These are phyloP conservation scores for Ametastegia equiseti DNA, from an alignment of 2,888 invertebrate species.

Conservation along the genomic window DNA sequence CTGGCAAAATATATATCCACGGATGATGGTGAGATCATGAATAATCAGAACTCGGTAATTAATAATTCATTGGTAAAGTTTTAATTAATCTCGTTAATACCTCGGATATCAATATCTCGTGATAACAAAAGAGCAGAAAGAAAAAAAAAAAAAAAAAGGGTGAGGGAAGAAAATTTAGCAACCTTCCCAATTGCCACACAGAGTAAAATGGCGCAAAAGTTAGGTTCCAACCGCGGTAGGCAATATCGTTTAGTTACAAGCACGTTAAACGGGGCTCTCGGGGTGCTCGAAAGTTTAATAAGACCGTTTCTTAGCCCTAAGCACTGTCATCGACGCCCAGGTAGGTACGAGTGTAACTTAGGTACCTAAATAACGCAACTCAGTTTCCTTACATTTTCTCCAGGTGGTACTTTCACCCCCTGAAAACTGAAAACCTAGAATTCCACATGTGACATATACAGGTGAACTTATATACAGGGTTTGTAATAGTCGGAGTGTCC, in stretches of 20 bases:
- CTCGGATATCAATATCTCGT: neutral
- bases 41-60: no score
- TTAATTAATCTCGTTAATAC: neutral
- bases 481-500: neutral
- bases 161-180: no score
- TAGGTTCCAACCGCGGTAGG: conserved; percentile 4
- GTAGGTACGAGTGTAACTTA: neutral
- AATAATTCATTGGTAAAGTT: neutral
- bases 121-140: no score
- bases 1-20: neutral
- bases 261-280: conserved; percentile 23
- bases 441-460: neutral
- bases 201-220: neutral
- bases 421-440: no score
- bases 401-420: neutral
- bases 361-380: neutral
- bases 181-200: no score
- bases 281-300: conserved; percentile 40
- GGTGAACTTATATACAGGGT: no score
- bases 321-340: conserved; percentile 37
- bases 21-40: neutral
- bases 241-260: conserved; percentile 44
- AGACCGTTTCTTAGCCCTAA: conserved; percentile 40
- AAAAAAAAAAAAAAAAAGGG: no score
- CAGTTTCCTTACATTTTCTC: neutral